phyloP scores from a whole-genome alignment of 2,113 vertebrate species.

The Heterochromis multidens region DNA sequence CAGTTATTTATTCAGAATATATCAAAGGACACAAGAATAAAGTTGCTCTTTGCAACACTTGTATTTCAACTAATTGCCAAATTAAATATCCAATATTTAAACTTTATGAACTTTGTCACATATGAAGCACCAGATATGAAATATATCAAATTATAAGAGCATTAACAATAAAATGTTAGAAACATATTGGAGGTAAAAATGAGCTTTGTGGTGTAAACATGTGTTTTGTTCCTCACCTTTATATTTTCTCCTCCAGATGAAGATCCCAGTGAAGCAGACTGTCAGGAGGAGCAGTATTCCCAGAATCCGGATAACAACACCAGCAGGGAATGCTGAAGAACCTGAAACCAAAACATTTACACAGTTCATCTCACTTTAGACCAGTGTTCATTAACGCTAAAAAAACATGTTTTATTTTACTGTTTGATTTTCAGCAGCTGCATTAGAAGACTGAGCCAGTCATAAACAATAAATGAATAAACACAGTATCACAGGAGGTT shows the following conservation, averaged over 20 bases:
- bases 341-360: background rate
- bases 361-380: background rate
- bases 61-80: fast-evolving
- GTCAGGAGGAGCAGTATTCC: background rate
- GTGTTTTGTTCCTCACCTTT: background rate
- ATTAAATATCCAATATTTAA: too few relatives aligned
- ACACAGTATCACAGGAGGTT: background rate
- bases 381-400: background rate
- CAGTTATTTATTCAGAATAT: background rate
- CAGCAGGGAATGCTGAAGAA: fast-evolving
- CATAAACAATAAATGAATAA: fast-evolving
- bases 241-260: background rate
- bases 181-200: background rate
- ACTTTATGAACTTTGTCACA: too few relatives aligned
- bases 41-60: background rate
- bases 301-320: fast-evolving
- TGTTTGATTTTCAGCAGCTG: background rate
- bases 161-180: background rate
- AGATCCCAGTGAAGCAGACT: background rate
- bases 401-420: fast-evolving
- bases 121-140: fast-evolving
- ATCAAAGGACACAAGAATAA: background rate
- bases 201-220: background rate
- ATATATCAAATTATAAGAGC: background rate
- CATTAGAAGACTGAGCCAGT: background rate